A percentile compares a stretch with the other conserved stretches of the same genome.
These are phyloP conservation scores for Embidobia sp. DNA, from an alignment of 2,888 invertebrate genomes.

Conservation along the genomic window DNA sequence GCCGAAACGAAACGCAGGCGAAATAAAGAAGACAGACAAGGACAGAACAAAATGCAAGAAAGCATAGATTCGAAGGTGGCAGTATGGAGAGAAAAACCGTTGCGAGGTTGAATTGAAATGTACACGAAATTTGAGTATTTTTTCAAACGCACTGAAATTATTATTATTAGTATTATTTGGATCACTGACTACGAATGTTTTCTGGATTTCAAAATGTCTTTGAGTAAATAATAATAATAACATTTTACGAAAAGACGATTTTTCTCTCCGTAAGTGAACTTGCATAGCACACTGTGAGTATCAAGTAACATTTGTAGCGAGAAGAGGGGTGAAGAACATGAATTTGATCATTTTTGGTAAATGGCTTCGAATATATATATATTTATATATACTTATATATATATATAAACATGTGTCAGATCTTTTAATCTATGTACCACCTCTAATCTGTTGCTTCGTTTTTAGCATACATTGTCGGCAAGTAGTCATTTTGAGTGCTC, in stretches of 20 bases:
- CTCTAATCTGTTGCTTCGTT: slow-evolving; percentile 70
- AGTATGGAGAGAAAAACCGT: no score
- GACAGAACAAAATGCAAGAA: no score
- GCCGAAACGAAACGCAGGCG: slow-evolving; percentile 9
- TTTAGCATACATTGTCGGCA: slow-evolving; percentile 83
- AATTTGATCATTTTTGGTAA: slow-evolving; percentile 53
- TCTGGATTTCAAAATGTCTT: no score
- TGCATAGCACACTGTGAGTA: slow-evolving; percentile 35
- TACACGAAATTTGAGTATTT: no score
- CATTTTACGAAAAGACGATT: no score
- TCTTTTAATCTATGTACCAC: slow-evolving; percentile 65
- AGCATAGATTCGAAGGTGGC: no score
- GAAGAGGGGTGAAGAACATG: slow-evolving; percentile 43
- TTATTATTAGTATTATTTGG: no score
- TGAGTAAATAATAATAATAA: no score
- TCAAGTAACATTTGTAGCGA: slow-evolving; percentile 29
- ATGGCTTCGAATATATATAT: slow-evolving; percentile 62
- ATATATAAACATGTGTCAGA: slow-evolving; percentile 69
- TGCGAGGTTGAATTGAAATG: no score
- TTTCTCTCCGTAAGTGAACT: no score
- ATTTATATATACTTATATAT: slow-evolving; percentile 15
- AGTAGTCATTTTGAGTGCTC: slow-evolving; percentile 83
- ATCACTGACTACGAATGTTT: no score
- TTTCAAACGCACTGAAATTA: no score
- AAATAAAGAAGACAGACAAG: not conserved